A percentile compares a stretch with the other conserved stretches of the same genome.
These are phyloP conservation scores for Pipa parva DNA, from an alignment of 2,113 vertebrate genomes.

Conservation along the genomic window DNA sequence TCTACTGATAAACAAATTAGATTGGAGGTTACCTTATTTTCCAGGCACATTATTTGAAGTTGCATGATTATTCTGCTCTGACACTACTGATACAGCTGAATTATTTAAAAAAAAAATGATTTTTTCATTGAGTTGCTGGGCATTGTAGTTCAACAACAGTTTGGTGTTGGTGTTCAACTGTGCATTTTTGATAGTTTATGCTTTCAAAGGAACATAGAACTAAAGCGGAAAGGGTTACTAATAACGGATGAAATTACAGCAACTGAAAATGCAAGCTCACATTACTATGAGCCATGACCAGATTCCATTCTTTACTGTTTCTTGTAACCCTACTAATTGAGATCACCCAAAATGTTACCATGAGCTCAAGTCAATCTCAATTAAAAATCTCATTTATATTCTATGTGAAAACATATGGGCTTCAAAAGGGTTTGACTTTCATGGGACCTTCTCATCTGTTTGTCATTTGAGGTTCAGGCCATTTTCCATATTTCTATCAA, in stretches of 20 bases:
- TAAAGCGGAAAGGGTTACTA: slow-evolving; percentile 43
- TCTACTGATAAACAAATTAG: too few relatives aligned
- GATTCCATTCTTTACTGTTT: slow-evolving; percentile 75
- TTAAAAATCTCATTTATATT: slow-evolving; percentile 88
- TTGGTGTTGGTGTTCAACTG: too few relatives aligned
- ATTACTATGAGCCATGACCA: slow-evolving; percentile 58
- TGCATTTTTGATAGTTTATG: background rate
- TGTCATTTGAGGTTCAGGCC: slow-evolving; percentile 80
- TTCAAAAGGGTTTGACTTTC: slow-evolving; percentile 76
- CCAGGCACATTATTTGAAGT: too few relatives aligned
- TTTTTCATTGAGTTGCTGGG: too few relatives aligned
- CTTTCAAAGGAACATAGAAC: slow-evolving; percentile 7
- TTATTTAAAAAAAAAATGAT: too few relatives aligned
- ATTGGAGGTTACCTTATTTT: too few relatives aligned
- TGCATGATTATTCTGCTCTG: too few relatives aligned
- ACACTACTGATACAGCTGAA: too few relatives aligned
- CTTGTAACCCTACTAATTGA: slow-evolving; percentile 76
- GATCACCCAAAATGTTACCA: slow-evolving; percentile 76
- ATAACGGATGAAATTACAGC: slow-evolving; percentile 45
- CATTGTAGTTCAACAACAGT: too few relatives aligned
- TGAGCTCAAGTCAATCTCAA: slow-evolving; percentile 79
- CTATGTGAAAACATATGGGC: slow-evolving; percentile 69
- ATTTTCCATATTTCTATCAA: slow-evolving; percentile 87
- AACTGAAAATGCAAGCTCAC: slow-evolving; percentile 49
- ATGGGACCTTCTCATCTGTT: slow-evolving; percentile 81